Base-by-base conservation (phyloP, 92 coral and sea anemone genomes). In the Actinostola sp. region DNA sequence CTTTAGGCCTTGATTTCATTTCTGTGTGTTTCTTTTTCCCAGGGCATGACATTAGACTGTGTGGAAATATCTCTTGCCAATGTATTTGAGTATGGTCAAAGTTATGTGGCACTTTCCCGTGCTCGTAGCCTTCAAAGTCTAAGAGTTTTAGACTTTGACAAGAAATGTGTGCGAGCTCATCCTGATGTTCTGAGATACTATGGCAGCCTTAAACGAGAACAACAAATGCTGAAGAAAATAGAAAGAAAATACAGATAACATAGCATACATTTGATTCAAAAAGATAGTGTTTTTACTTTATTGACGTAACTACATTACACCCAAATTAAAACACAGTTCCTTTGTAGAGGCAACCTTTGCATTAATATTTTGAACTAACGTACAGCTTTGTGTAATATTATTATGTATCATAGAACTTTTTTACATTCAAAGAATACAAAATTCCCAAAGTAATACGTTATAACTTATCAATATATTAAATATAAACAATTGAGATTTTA, bases 1-100 rank as follows among this genome's bases (percentile, higher is more conserved):
- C n/a, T n/a, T n/a, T n/a, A n/a, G n/a, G n/a, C n/a, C n/a, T n/a
- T n/a, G n/a, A n/a, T n/a, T n/a, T n/a, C n/a, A n/a, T n/a, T n/a
- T n/a, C n/a, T n/a, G n/a, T n/a, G n/a, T n/a, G n/a, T n/a, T 48
- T 8, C 19, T 23, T 53, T 20, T 53, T 20, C 20, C 28, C 46
- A 94, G 98, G 98, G 98, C 23, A 94, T 94, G 98, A 91, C 98
- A 41, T 63, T 94, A 10, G 98, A 94, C 67, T 91, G 97, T 73
- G 97, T 94, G 44, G 98, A 94, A 60, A 91, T 94, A 69, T 94
- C 98, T 20, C 67, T 94, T 1, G 89, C 98, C 33, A 67, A 93
- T 76, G 98, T 94, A 39, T 94, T 94, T 58, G 98, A 94, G 74
- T 94, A 84, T 62, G 98, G 98, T 1, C 98, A 94, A 76, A 92